Conservation (phyloP, 1,140 invertebrate genomes). For the Hestina assimilis region DNA sequence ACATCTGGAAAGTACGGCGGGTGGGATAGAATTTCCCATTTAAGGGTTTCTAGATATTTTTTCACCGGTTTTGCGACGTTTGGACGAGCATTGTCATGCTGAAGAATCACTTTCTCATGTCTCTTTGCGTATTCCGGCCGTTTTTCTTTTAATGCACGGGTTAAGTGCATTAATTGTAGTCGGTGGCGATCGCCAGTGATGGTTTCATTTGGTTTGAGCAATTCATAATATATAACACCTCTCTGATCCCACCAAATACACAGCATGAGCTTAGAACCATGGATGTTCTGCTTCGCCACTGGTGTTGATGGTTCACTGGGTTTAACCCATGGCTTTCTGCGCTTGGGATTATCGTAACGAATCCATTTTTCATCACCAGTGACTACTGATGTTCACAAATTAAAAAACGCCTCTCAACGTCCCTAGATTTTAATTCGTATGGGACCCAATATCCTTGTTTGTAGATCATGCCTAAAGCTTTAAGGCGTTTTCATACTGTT, state of each 20-base stretch:
- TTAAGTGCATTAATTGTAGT: neutral
- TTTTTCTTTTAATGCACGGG: neutral
- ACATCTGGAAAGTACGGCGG: conserved; percentile 2
- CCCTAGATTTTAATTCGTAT: conserved; percentile 19
- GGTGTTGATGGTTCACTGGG: conserved; percentile 24
- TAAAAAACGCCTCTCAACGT: conserved; percentile 1
- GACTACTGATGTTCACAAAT: conserved; percentile 14
- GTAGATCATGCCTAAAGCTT: conserved; percentile 22
- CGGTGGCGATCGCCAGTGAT: neutral
- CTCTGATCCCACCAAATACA: conserved; percentile 52
- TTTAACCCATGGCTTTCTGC: conserved; percentile 33
- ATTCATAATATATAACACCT: conserved; percentile 35
- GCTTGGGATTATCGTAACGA: conserved; percentile 28
- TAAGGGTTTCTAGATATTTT: neutral
- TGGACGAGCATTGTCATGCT: conserved; percentile 9
- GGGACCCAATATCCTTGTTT: conserved; percentile 26
- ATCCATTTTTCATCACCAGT: conserved; percentile 26
- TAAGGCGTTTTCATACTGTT: conserved; percentile 20
- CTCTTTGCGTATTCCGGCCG: neutral
- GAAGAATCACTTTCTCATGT: conserved; percentile 9
- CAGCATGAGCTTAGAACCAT: conserved; percentile 31
- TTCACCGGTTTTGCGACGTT: neutral
- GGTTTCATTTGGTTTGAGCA: neutral
- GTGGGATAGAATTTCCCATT: conserved; percentile 11
- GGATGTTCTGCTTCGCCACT: conserved; percentile 31